Conservation (phyloP, 2,888 invertebrate species). For the Dolomedes plantarius region DNA sequence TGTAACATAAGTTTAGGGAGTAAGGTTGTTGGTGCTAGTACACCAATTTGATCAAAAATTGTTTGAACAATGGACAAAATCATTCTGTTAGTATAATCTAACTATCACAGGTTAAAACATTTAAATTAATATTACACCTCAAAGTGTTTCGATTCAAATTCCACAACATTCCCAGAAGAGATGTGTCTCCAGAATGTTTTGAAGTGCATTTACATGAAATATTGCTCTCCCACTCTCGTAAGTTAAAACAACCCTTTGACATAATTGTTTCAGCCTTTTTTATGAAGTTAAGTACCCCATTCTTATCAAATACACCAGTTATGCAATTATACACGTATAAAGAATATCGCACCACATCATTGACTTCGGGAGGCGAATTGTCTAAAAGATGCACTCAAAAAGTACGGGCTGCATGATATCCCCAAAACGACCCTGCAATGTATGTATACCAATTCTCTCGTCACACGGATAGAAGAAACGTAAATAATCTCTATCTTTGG, state of each 20-base stretch:
- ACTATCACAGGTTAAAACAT: not conserved
- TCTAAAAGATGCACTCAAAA: no score
- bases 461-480: not conserved
- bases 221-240: not conserved
- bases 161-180: not conserved
- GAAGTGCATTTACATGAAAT: not conserved
- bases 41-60: slow-evolving; percentile 12
- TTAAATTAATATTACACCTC: not conserved
- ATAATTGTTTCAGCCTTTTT: no score
- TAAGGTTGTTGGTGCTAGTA: not conserved
- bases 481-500: not conserved
- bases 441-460: not conserved
- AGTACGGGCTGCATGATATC: no score
- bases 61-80: slow-evolving; percentile 18
- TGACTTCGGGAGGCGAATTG: no score
- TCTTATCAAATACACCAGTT: no score
- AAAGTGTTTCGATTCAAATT: not conserved
- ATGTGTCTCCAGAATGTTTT: not conserved
- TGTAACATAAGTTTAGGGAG: not conserved
- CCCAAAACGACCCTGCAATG: no score
- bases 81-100: slow-evolving; percentile 13
- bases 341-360: no score
- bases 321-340: no score
- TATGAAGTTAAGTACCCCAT: no score
- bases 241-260: not conserved